Conservation (phyloP, 1,140 invertebrate species). For the Ericerus pela region DNA sequence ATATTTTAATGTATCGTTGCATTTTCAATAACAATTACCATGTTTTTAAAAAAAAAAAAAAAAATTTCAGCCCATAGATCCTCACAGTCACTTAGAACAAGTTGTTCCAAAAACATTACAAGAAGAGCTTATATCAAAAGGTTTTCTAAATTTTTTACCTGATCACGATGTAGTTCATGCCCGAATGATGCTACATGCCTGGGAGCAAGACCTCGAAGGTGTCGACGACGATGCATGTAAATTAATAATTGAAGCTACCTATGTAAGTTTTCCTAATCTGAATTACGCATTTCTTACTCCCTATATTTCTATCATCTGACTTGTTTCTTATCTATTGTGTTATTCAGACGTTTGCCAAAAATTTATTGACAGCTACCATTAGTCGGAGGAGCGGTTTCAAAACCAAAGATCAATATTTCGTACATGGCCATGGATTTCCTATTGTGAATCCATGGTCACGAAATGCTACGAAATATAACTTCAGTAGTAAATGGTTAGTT, state of each 20-base stretch:
- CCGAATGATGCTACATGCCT: constrained; percentile 59
- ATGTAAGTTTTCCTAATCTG: constrained; percentile 36
- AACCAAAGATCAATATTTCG: constrained; percentile 46
- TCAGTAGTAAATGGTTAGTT: constrained; percentile 34
- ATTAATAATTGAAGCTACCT: constrained; percentile 54
- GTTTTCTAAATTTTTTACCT: constrained; percentile 46
- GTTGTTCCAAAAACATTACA: constrained; percentile 25
- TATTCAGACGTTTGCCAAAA: constrained; percentile 49
- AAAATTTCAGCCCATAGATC: constrained; percentile 6
- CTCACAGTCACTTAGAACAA: constrained; percentile 8
- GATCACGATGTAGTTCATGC: constrained; percentile 61
- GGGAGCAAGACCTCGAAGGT: constrained; percentile 63
- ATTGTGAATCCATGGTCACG: constrained; percentile 53
- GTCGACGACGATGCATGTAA: constrained; percentile 60
- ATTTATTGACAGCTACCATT: constrained; percentile 54
- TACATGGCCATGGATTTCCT: constrained; percentile 53
- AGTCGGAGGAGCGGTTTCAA: constrained; percentile 55
- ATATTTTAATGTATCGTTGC: background rate
- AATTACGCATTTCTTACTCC: too few relatives aligned
- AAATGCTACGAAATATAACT: constrained; percentile 35
- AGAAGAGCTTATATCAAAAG: constrained; percentile 37
- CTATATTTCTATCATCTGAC: too few relatives aligned
- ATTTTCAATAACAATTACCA: background rate
- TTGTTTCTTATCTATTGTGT: background rate
- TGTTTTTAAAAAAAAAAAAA: too few relatives aligned